phyloP scores from a whole-genome alignment of 2,888 invertebrate genomes.

The Helicoverpa assulta region DNA sequence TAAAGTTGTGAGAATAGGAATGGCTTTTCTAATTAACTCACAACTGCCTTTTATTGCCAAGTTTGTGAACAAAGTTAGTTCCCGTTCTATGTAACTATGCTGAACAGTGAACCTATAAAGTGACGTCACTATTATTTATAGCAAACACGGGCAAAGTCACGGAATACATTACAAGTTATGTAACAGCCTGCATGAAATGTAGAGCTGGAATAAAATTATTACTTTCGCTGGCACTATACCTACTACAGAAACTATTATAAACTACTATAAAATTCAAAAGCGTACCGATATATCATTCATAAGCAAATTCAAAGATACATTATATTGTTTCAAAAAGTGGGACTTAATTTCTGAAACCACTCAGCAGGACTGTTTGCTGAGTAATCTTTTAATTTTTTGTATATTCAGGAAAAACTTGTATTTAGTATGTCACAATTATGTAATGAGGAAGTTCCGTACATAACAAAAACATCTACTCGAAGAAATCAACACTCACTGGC shows the following conservation, averaged over 20 bases:
- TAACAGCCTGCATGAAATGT: constrained; percentile 12
- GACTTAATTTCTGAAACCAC: too few species aligned
- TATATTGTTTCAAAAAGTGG: too few species aligned
- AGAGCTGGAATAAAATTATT: constrained; percentile 20
- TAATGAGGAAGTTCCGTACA: neutral
- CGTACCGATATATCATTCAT: too few species aligned
- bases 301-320: too few species aligned
- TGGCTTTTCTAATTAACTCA: constrained; percentile 14
- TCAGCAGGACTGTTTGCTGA: too few species aligned
- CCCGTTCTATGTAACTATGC: neutral
- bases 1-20: neutral
- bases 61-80: constrained; percentile 21
- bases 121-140: constrained; percentile 2
- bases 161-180: constrained; percentile 22
- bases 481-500: neutral
- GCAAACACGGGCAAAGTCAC: neutral
- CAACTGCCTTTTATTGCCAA: constrained; percentile 14
- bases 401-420: too few species aligned
- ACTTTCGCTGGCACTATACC: neutral
- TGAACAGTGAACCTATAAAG: constrained; percentile 8
- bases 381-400: too few species aligned
- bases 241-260: neutral
- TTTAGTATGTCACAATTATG: neutral
- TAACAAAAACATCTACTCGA: neutral
- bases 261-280: neutral